phyloP scores from a whole-genome alignment of 53 echinoderm and acorn worm species.

The Henricia sp. region DNA sequence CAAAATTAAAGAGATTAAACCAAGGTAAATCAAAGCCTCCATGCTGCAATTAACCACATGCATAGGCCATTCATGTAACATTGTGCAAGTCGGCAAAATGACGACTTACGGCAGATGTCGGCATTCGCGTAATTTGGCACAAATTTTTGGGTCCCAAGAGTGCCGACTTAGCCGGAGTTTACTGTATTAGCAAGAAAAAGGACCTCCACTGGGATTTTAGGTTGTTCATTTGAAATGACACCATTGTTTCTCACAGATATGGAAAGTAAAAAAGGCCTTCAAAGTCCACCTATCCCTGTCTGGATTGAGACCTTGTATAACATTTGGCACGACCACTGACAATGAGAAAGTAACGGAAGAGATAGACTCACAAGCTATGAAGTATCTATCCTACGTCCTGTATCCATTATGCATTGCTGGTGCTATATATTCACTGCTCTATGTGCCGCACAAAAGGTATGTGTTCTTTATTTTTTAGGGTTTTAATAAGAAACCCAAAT shows the following conservation, averaged over 20 bases:
- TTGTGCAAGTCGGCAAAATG: too few relatives aligned
- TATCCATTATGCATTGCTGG: slow-evolving; percentile 86
- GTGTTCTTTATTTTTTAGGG: not conserved
- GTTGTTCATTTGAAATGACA: not conserved
- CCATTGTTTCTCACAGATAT: slow-evolving; percentile 64
- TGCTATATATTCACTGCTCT: slow-evolving; percentile 89
- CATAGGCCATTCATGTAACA: too few relatives aligned
- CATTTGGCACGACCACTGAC: slow-evolving; percentile 71
- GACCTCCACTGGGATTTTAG: too few relatives aligned
- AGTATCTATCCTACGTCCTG: slow-evolving; percentile 89
- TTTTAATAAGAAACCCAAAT: too few relatives aligned
- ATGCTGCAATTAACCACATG: too few relatives aligned
- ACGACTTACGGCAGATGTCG: too few relatives aligned
- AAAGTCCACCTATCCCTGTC: slow-evolving; percentile 74
- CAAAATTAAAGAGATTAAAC: too few relatives aligned
- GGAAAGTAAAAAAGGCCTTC: slow-evolving; percentile 98
- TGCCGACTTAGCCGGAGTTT: too few relatives aligned
- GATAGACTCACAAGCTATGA: slow-evolving; percentile 89
- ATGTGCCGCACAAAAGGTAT: slow-evolving; percentile 96
- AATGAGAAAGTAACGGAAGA: slow-evolving; percentile 85
- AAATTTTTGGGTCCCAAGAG: too few relatives aligned
- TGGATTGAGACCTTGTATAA: slow-evolving; percentile 68
- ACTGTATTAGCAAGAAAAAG: too few relatives aligned
- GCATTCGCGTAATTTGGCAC: too few relatives aligned
- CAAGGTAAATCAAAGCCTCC: too few relatives aligned